Percentiles rank a stretch among this genome's conserved stretches.
Evolutionary conservation across 2,888 invertebrate species (phyloP).

Genomic region (Pristionchus exspectatus): DNA sequence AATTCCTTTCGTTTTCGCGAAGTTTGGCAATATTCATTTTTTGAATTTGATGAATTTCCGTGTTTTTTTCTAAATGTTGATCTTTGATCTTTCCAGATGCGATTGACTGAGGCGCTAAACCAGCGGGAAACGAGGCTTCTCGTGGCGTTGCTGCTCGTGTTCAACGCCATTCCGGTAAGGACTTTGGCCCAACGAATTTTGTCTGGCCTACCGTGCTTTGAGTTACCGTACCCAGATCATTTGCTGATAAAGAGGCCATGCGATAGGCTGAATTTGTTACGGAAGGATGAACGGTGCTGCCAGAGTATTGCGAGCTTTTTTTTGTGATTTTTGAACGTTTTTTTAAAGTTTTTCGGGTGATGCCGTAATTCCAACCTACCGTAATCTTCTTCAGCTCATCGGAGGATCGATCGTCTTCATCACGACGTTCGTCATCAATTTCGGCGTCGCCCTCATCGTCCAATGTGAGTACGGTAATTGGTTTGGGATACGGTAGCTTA

Average conservation of each 20-base stretch:
- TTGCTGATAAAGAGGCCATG: no score
- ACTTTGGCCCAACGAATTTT: background rate
- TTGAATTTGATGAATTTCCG: no score
- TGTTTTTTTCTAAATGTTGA: background rate
- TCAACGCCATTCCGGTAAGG: constrained; percentile 29
- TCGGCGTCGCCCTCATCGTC: constrained; percentile 52
- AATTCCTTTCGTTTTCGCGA: no score
- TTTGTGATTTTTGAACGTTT: background rate
- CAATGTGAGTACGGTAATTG: constrained; percentile 9
- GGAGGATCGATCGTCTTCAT: constrained; percentile 27
- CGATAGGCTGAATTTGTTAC: no score
- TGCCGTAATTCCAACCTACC: background rate
- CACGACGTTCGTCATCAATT: constrained; percentile 50
- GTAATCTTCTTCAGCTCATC: background rate
- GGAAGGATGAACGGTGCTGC: no score
- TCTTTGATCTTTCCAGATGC: constrained; percentile 21
- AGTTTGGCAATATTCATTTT: no score
- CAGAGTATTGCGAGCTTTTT: no score
- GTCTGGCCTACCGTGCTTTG: background rate
- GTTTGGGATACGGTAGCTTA: background rate
- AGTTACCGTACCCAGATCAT: background rate
- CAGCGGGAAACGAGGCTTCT: constrained; percentile 6
- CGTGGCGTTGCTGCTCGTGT: background rate
- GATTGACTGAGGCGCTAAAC: constrained; percentile 34
- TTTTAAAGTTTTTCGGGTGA: no score